A percentile compares a stretch with the other conserved stretches of the same genome.
Conservation (phyloP, 2,113 vertebrate species). For the Peromyscus leucopus region DNA sequence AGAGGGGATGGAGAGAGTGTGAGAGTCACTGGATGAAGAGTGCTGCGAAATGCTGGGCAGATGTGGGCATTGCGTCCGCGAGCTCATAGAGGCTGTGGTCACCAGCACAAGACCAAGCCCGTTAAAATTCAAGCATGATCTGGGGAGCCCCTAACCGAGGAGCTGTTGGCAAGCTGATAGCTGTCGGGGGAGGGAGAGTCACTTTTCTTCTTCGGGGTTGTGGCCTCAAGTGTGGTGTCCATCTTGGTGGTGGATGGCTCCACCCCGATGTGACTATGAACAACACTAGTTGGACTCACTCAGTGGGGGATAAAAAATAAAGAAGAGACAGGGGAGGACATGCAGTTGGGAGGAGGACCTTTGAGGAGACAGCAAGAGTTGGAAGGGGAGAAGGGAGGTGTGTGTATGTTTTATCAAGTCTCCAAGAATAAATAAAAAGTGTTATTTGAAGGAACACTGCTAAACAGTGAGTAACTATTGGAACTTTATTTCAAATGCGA, state of each 20-base stretch:
- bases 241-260: not conserved
- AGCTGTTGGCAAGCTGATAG: not conserved
- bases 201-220: not conserved
- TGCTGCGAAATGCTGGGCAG: not conserved
- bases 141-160: not conserved
- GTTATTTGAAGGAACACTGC: not conserved
- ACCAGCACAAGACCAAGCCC: not conserved
- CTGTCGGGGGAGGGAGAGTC: not conserved
- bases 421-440: not conserved
- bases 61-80: not conserved
- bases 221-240: not conserved
- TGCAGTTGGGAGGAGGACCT: not conserved
- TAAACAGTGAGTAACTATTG: not conserved
- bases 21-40: not conserved
- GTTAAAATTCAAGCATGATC: not conserved
- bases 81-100: not conserved
- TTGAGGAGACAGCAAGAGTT: not conserved
- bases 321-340: not conserved
- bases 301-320: not conserved
- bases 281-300: not conserved
- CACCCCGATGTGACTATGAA: not conserved
- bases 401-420: not conserved
- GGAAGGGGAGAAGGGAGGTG: not conserved
- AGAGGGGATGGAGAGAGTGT: rapidly evolving
- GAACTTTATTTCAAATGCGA: not conserved